Evolutionary conservation across 2,113 vertebrate genomes (phyloP).

Genomic region (Siniperca knerii): DNA sequence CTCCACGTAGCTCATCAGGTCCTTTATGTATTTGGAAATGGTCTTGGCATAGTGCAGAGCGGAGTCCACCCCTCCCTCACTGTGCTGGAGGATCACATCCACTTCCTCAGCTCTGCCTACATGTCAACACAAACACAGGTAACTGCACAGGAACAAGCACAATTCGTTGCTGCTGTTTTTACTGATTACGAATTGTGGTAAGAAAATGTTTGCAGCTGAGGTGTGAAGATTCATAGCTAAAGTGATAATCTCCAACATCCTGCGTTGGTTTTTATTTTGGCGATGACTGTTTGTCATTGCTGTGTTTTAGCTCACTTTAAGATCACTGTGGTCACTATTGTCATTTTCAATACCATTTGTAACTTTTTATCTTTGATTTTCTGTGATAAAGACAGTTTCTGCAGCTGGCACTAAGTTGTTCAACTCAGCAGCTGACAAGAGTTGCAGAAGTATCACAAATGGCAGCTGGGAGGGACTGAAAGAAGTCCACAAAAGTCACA

Average conservation of each 20-base stretch:
- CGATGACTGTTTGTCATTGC: no score
- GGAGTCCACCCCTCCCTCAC: constrained; percentile 91
- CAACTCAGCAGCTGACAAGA: not conserved
- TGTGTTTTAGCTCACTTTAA: not conserved
- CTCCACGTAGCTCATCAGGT: constrained; percentile 92
- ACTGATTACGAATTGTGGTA: not conserved
- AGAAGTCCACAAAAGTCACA: not conserved
- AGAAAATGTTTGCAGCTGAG: not conserved
- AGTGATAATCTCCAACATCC: not conserved
- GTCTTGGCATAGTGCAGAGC: constrained; percentile 92
- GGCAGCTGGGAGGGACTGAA: not conserved
- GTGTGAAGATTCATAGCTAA: not conserved
- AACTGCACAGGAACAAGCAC: constrained; percentile 19
- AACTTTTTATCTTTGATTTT: not conserved
- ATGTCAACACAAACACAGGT: constrained; percentile 35
- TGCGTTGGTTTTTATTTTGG: not conserved
- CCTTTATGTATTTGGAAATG: constrained; percentile 97
- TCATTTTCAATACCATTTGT: not conserved
- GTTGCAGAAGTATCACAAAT: not conserved
- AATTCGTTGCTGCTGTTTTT: not conserved
- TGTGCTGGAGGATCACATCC: constrained; percentile 92
- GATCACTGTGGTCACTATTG: not conserved
- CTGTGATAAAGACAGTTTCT: not conserved
- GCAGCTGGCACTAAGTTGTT: not conserved
- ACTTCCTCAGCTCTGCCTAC: constrained; percentile 86